Percentiles rank a stretch among this genome's conserved stretches.
Conservation (phyloP, 2,113 vertebrate genomes). For the Etia nguti region DNA sequence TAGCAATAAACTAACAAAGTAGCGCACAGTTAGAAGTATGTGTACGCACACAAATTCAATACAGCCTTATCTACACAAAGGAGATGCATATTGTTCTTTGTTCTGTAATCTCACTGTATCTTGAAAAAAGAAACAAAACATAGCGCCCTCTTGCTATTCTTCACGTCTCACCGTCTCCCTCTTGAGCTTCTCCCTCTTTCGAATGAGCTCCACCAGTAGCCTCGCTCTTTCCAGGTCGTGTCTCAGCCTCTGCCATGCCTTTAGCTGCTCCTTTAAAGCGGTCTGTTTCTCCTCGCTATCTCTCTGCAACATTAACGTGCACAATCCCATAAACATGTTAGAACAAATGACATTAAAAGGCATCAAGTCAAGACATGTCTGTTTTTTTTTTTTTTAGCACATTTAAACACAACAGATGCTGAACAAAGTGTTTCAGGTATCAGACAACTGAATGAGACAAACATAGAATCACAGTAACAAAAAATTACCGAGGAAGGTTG, state of each 20-base stretch:
- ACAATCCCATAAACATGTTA: background rate
- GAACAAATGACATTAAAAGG: background rate
- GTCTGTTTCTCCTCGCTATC: constrained; percentile 93
- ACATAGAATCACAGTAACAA: background rate
- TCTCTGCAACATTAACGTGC: constrained; percentile 74
- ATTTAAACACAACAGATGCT: background rate
- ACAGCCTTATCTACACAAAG: background rate
- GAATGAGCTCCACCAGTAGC: constrained; percentile 95
- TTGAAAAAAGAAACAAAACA: background rate
- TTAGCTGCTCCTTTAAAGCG: constrained; percentile 94
- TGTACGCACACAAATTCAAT: background rate
- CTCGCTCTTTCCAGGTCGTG: constrained; percentile 95
- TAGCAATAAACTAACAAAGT: background rate
- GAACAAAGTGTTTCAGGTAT: background rate
- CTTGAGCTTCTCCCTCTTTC: constrained; percentile 97
- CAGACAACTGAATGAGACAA: background rate
- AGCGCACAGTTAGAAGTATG: background rate
- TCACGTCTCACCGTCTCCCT: constrained; percentile 86
- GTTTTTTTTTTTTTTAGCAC: background rate
- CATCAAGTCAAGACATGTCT: background rate
- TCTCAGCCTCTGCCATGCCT: constrained; percentile 95
- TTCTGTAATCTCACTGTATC: background rate
- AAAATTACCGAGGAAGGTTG: constrained; percentile 36
- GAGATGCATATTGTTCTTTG: background rate
- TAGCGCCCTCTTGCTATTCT: background rate